Percentiles rank a stretch among this genome's conserved stretches.
These are phyloP conservation scores for Mico argentatus DNA, from an alignment of 2,797 vertebrate genomes.

Conservation along the genomic window DNA sequence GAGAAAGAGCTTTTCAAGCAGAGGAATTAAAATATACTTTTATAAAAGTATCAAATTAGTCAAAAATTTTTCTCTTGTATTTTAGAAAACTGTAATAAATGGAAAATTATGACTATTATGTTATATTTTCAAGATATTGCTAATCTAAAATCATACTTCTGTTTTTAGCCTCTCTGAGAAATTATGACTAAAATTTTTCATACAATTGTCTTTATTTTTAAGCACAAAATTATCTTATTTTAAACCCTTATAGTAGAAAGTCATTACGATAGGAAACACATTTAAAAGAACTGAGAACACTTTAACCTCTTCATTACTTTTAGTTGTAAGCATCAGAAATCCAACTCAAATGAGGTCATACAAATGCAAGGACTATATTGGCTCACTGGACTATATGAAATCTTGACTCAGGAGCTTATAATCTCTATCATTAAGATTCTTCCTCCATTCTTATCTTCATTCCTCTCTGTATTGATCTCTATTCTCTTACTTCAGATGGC, in stretches of 20 bases:
- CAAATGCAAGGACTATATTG: neutral
- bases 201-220: neutral
- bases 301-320: neutral
- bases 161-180: neutral
- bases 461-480: neutral
- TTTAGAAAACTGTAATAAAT: constrained; percentile 27
- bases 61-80: neutral
- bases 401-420: neutral
- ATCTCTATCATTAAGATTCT: neutral
- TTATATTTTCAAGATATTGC: neutral
- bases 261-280: neutral
- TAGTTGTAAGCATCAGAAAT: neutral
- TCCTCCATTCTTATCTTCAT: neutral
- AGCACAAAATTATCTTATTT: constrained; percentile 24
- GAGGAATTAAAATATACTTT: neutral
- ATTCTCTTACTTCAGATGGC: neutral
- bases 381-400: neutral
- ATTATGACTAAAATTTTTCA: constrained; percentile 4
- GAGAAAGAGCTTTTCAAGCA: neutral
- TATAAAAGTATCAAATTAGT: neutral
- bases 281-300: neutral
- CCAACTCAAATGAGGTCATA: neutral
- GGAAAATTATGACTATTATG: neutral
- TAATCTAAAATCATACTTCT: neutral
- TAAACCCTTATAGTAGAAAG: neutral